Evolutionary conservation across 2,797 vertebrate species (phyloP).

Genomic region (Gastrophryne carolinensis): DNA sequence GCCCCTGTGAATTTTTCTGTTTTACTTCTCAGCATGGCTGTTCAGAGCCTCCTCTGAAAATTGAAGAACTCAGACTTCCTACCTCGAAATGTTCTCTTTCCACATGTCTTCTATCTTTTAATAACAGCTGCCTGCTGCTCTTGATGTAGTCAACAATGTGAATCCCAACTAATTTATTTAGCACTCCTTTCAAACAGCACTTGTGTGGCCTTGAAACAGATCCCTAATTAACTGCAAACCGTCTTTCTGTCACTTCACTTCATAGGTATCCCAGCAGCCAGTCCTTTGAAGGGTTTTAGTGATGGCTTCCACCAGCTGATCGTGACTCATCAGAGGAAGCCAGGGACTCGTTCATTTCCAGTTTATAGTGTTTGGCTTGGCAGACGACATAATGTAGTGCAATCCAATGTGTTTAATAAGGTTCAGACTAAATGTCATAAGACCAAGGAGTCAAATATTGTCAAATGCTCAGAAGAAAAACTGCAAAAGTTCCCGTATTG

Average conservation of each 20-base stretch:
- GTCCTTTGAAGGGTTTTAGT: constrained; percentile 3
- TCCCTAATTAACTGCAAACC: constrained; percentile 26
- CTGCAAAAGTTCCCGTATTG: too few relatives aligned
- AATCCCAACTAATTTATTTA: constrained; percentile 11
- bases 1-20: not conserved
- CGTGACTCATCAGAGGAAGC: constrained; percentile 33
- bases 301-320: constrained; percentile 9
- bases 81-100: constrained; percentile 41
- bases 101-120: constrained; percentile 10
- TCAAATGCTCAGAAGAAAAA: too few relatives aligned
- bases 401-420: too few relatives aligned
- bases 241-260: constrained; percentile 9
- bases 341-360: constrained; percentile 17
- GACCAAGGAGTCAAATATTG: too few relatives aligned
- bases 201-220: constrained; percentile 8
- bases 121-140: constrained; percentile 21
- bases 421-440: too few relatives aligned
- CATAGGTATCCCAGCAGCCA: not conserved
- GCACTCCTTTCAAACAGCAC: not conserved
- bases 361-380: not conserved
- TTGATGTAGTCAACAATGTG: constrained; percentile 4
- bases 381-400: too few relatives aligned
- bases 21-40: constrained; percentile 14
- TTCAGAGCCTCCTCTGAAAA: not conserved
- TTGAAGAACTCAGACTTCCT: constrained; percentile 19